Percentiles rank a stretch among this genome's conserved stretches.
These are phyloP conservation scores for Anarhynchus alexandrinus DNA, from an alignment of 2,113 vertebrate species.

Conservation along the genomic window DNA sequence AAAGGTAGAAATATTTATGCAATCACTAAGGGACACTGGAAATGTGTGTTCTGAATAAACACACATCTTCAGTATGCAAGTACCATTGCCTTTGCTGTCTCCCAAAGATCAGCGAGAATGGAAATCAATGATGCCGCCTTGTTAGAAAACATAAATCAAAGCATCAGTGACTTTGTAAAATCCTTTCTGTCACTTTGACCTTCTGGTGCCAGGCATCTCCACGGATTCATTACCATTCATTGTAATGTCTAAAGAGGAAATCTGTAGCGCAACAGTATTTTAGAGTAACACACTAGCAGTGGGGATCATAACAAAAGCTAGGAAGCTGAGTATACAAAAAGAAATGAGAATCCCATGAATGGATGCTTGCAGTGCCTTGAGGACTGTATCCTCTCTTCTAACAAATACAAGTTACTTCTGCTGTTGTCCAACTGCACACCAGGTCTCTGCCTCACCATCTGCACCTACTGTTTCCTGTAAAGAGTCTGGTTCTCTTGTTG, in stretches of 20 bases:
- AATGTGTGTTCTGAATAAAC: conserved; percentile 32
- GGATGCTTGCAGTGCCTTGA: background rate
- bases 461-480: background rate
- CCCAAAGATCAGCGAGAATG: conserved; percentile 27
- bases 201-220: conserved; percentile 20
- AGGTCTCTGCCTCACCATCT: background rate
- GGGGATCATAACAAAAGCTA: background rate
- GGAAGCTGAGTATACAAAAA: background rate
- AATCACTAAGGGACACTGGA: background rate
- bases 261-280: background rate
- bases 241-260: background rate
- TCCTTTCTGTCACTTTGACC: conserved; percentile 41
- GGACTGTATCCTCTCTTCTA: background rate
- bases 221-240: background rate
- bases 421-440: rapidly evolving
- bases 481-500: background rate
- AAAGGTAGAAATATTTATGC: conserved; percentile 20
- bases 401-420: background rate
- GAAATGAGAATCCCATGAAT: background rate
- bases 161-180: conserved; percentile 54
- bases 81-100: conserved; percentile 4
- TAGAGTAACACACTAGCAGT: background rate
- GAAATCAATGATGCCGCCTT: conserved; percentile 64
- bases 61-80: conserved; percentile 18
- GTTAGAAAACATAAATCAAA: conserved; percentile 59